Evolutionary conservation across 1,140 invertebrate species (phyloP).

Genomic region (Cydia pomonella): DNA sequence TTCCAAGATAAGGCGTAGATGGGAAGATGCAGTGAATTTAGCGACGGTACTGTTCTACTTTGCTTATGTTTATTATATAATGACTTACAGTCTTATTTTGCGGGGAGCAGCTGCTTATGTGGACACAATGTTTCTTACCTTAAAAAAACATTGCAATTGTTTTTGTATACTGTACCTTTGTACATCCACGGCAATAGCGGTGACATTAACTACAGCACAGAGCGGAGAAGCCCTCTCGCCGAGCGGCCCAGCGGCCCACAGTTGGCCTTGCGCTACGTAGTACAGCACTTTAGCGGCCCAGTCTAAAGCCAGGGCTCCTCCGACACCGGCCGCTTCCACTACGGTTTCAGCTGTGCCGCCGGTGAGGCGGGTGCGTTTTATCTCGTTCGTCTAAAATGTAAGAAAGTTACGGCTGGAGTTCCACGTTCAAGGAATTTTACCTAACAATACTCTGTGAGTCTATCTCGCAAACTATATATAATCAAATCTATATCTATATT

Average conservation of each 20-base stretch:
- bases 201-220: slow-evolving; percentile 55
- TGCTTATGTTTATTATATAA: too few species aligned
- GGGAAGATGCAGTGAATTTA: too few species aligned
- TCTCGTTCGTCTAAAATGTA: slow-evolving; percentile 82
- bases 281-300: slow-evolving; percentile 90
- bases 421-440: too few species aligned
- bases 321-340: slow-evolving; percentile 88
- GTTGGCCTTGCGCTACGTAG: slow-evolving; percentile 60
- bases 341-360: slow-evolving; percentile 84
- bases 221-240: slow-evolving; percentile 85
- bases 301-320: slow-evolving; percentile 84
- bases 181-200: slow-evolving; percentile 85
- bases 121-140: too few species aligned
- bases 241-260: slow-evolving; percentile 85
- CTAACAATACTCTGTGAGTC: too few species aligned
- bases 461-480: too few species aligned
- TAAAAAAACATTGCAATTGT: not conserved
- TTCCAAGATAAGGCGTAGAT: too few species aligned
- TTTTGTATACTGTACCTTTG: slow-evolving; percentile 59
- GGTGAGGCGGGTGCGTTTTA: slow-evolving; percentile 86
- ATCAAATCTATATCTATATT: too few species aligned
- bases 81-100: too few species aligned
- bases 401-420: not conserved
- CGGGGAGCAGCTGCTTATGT: too few species aligned
- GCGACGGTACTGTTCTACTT: too few species aligned